Evolutionary conservation across 2,797 vertebrate genomes (phyloP).

Genomic region (Pristis pectinata): DNA sequence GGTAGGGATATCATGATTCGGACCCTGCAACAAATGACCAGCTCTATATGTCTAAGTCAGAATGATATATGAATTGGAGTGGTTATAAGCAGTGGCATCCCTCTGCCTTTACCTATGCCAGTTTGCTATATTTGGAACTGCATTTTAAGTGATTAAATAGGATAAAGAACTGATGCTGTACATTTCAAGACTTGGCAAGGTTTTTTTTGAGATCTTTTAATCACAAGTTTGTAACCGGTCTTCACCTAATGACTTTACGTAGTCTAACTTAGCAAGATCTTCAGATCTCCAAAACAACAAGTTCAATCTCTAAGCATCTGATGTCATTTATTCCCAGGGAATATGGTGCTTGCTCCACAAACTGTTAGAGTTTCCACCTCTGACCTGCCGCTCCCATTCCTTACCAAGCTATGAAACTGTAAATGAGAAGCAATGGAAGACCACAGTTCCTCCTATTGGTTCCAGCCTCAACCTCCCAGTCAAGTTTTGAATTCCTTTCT

Average conservation of each 20-base stretch:
- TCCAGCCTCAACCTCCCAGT: background rate
- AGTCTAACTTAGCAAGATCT: background rate
- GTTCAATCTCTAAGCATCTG: background rate
- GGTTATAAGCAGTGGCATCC: too few species aligned
- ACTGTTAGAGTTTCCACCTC: background rate
- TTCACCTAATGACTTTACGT: background rate
- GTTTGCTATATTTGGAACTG: background rate
- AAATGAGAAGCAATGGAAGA: background rate
- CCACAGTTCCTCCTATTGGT: too few species aligned
- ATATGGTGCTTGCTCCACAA: background rate
- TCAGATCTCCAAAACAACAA: background rate
- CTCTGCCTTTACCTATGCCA: background rate
- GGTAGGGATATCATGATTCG: too few species aligned
- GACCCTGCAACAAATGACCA: too few species aligned
- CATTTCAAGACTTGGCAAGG: background rate
- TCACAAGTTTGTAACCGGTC: background rate
- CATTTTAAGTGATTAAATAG: background rate
- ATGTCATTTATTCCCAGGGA: background rate
- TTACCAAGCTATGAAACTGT: background rate
- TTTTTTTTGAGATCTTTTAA: background rate
- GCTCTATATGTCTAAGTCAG: too few species aligned
- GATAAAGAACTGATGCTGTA: background rate
- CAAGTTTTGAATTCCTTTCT: background rate
- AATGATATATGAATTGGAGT: too few species aligned
- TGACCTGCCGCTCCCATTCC: background rate